These are phyloP conservation scores for Chloropsis cyanopogon DNA, from an alignment of 2,113 vertebrate species.

Conservation along the genomic window DNA sequence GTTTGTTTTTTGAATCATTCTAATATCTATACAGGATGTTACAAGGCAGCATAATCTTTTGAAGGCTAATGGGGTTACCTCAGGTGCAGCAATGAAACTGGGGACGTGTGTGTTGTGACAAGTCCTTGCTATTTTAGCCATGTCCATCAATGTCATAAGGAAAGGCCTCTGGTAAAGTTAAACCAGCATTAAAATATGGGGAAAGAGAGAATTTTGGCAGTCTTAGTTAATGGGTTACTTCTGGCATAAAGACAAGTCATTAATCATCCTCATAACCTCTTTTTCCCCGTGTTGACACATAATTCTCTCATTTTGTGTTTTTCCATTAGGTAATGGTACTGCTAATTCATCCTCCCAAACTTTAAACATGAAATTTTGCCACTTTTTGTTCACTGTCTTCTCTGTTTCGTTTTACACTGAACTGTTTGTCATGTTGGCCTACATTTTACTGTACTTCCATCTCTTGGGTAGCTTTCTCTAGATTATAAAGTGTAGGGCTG, in stretches of 20 bases:
- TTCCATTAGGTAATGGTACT: not conserved
- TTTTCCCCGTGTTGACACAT: not conserved
- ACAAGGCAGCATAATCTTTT: not conserved
- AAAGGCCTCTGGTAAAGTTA: not conserved
- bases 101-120: not conserved
- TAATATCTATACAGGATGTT: not conserved
- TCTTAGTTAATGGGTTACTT: not conserved
- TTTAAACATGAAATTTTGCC: not conserved
- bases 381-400: not conserved
- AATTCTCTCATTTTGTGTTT: not conserved
- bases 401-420: not conserved
- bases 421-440: not conserved
- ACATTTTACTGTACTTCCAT: not conserved
- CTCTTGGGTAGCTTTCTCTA: not conserved
- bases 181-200: not conserved
- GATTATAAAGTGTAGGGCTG: not conserved
- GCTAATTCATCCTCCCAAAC: not conserved
- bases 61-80: not conserved
- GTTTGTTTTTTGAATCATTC: not conserved
- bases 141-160: not conserved
- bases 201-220: not conserved
- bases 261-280: not conserved
- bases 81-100: not conserved
- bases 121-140: not conserved
- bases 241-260: not conserved